Conservation (phyloP, 2,888 invertebrate species). For the Lasiommata megera region DNA sequence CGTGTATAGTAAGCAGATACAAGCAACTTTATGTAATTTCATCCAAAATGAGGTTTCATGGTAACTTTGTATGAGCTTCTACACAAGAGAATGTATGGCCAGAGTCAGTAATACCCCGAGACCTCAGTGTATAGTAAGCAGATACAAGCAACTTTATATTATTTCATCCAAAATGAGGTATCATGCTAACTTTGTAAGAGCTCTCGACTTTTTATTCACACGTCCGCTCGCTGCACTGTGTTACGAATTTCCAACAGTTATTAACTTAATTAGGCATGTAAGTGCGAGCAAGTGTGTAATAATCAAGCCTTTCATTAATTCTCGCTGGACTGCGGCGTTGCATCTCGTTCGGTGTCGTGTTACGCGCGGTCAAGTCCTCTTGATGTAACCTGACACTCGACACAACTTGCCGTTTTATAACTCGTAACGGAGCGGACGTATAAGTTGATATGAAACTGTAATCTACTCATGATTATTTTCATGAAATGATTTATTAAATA, state of each 20-base stretch:
- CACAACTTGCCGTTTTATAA: constrained; percentile 33
- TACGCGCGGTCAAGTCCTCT: constrained; percentile 43
- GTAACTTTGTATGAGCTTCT: background rate
- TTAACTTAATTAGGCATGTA: constrained; percentile 56
- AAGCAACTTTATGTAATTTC: background rate
- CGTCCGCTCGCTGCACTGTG: constrained; percentile 33
- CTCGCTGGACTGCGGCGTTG: constrained; percentile 35
- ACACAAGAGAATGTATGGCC: no score
- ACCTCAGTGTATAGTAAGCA: no score
- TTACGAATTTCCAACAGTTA: constrained; percentile 40
- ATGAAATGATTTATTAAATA: background rate
- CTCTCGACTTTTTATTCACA: constrained; percentile 34
- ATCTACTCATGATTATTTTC: background rate
- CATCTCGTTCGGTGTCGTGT: constrained; percentile 39
- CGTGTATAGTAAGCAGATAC: no score
- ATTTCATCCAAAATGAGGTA: background rate
- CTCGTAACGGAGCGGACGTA: constrained; percentile 26
- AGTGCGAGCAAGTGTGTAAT: constrained; percentile 43
- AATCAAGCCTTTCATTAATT: constrained; percentile 42
- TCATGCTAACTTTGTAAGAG: background rate
- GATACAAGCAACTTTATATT: background rate
- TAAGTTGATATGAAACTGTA: constrained; percentile 19
- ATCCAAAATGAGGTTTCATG: background rate
- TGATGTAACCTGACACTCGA: constrained; percentile 52
- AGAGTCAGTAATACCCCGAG: no score